Evolutionary conservation across 1,140 invertebrate genomes (phyloP).

Genomic region (Drosophila hydei): DNA sequence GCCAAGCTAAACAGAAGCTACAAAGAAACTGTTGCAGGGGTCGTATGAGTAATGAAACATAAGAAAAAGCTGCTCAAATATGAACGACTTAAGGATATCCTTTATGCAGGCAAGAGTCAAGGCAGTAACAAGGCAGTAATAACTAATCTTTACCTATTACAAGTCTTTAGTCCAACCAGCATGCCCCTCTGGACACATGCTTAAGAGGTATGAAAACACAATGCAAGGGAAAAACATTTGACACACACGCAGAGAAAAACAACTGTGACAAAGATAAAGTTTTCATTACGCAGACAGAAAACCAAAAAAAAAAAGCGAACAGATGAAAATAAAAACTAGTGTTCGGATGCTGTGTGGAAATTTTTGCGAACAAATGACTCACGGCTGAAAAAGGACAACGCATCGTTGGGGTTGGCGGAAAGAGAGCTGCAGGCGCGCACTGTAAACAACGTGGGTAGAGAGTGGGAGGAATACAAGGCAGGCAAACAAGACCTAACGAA

Average conservation of each 20-base stretch:
- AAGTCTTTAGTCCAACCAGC: background rate
- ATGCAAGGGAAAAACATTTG: slow-evolving; percentile 12
- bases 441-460: background rate
- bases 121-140: no score
- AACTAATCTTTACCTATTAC: no score
- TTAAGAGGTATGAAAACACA: background rate
- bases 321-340: slow-evolving; percentile 46
- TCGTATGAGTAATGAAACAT: slow-evolving; percentile 76
- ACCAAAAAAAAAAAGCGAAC: slow-evolving; percentile 2
- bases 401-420: background rate
- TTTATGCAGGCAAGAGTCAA: background rate
- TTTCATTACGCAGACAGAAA: slow-evolving; percentile 69
- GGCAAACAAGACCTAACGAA: slow-evolving; percentile 63
- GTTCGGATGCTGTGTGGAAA: slow-evolving; percentile 52
- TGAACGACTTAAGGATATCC: background rate
- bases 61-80: background rate
- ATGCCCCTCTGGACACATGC: background rate
- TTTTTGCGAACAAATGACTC: slow-evolving; percentile 41
- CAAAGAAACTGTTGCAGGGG: slow-evolving; percentile 25
- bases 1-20: slow-evolving; percentile 55
- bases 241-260: slow-evolving; percentile 30
- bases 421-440: background rate
- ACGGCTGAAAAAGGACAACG: slow-evolving; percentile 36
- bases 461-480: slow-evolving; percentile 18
- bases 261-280: slow-evolving; percentile 73